These are phyloP conservation scores for Helicorthomorpha holstii DNA, from an alignment of 1,140 invertebrate species.

Conservation along the genomic window DNA sequence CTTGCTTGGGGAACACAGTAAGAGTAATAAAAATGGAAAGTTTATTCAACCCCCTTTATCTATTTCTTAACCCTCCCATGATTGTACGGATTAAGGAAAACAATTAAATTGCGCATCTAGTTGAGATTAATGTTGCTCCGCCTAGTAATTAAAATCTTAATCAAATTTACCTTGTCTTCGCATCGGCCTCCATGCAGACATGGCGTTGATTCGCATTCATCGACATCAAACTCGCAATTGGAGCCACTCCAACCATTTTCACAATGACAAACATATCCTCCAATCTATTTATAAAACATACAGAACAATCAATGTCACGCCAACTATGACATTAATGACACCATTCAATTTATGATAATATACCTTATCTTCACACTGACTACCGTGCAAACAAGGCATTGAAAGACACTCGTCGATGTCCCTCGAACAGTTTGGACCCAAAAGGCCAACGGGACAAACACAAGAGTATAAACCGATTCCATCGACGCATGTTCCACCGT, in stretches of 20 bases:
- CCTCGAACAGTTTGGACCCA: constrained; percentile 40
- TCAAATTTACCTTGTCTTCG: constrained; percentile 6
- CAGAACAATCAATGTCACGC: too few relatives aligned
- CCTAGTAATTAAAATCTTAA: not conserved
- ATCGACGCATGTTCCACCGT: constrained; percentile 56
- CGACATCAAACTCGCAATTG: constrained; percentile 17
- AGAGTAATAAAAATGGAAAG: not conserved
- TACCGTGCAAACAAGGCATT: constrained; percentile 52
- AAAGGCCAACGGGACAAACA: constrained; percentile 58
- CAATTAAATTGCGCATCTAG: too few relatives aligned
- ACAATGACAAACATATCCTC: constrained; percentile 43
- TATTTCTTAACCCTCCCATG: not conserved
- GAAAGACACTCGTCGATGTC: constrained; percentile 62
- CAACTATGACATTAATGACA: not conserved
- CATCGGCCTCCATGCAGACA: constrained; percentile 24
- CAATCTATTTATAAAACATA: not conserved
- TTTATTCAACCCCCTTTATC: not conserved
- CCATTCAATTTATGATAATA: constrained; percentile 26
- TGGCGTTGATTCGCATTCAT: constrained; percentile 13
- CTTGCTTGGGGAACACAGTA: too few relatives aligned
- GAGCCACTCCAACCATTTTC: constrained; percentile 51
- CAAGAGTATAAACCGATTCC: constrained; percentile 45
- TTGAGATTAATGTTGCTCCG: not conserved
- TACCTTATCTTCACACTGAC: constrained; percentile 55
- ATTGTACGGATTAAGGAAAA: not conserved